A percentile compares a stretch with the other conserved stretches of the same genome.
phyloP scores from a whole-genome alignment of 2,113 vertebrate genomes.

The Motacilla tschutschensis region DNA sequence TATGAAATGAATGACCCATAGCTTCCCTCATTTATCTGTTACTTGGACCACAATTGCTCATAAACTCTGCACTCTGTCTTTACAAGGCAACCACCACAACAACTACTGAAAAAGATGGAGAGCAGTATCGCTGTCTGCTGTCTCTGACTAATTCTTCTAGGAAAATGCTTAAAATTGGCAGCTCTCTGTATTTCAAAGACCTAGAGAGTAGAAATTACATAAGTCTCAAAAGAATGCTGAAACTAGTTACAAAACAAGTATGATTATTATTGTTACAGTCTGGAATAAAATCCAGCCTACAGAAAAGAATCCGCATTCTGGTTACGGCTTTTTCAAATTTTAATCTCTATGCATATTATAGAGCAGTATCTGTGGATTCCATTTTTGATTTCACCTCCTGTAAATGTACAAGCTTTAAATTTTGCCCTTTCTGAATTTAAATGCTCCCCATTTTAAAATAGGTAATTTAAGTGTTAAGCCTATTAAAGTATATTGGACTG shows the following conservation, averaged over 20 bases:
- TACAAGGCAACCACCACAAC: not conserved
- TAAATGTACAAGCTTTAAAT: conserved; percentile 15
- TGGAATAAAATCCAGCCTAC: not conserved
- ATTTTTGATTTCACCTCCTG: conserved; percentile 3
- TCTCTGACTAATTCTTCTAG: conserved; percentile 11
- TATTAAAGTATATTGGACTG: not conserved
- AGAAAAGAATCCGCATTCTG: conserved; percentile 13
- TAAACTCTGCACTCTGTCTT: not conserved
- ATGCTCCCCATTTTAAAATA: conserved; percentile 24
- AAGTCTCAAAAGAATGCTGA: conserved; percentile 11
- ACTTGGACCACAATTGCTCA: not conserved
- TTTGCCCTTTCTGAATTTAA: conserved; percentile 31
- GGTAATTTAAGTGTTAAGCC: conserved; percentile 21
- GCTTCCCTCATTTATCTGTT: not conserved
- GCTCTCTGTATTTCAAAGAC: not conserved
- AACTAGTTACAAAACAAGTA: conserved; percentile 24
- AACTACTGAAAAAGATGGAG: not conserved
- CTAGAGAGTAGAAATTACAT: not conserved
- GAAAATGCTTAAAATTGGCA: not conserved
- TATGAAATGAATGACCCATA: not conserved
- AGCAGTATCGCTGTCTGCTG: not conserved
- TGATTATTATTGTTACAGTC: not conserved
- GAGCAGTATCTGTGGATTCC: not conserved
- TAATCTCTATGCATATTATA: conserved; percentile 47
- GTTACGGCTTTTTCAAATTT: conserved; percentile 11